Evolutionary conservation across 2,113 vertebrate species (phyloP).

Genomic region (Upupa epops): DNA sequence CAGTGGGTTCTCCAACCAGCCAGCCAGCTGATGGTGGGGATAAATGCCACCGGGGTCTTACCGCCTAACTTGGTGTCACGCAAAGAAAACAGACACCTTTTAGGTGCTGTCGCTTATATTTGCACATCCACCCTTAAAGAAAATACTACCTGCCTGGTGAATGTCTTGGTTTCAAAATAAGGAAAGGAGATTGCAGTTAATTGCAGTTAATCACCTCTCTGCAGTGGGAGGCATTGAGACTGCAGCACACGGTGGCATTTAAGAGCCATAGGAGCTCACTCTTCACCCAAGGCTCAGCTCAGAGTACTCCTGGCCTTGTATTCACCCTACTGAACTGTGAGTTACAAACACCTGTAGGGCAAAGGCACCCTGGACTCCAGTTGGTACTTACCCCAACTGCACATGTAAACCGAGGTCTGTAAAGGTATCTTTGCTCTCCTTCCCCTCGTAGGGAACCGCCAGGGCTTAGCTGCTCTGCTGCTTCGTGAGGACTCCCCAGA

Average conservation of each 20-base stretch:
- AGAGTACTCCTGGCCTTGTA: not conserved
- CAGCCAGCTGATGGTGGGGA: not conserved
- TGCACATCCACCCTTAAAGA: not conserved
- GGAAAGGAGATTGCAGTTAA: not conserved
- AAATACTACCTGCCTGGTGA: not conserved
- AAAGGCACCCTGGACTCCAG: not conserved
- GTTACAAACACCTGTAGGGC: not conserved
- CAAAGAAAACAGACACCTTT: not conserved
- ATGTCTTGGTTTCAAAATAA: not conserved
- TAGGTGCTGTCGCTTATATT: not conserved
- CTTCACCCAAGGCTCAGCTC: not conserved
- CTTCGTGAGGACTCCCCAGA: not conserved
- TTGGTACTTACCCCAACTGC: not conserved
- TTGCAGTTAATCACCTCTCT: too few relatives aligned
- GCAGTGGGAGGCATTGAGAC: not conserved
- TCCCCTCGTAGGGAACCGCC: not conserved
- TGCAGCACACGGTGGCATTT: not conserved
- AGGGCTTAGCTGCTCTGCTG: not conserved
- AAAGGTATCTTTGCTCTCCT: not conserved
- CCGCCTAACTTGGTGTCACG: not conserved
- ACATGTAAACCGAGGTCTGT: accelerated
- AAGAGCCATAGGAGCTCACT: not conserved
- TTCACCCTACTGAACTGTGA: not conserved
- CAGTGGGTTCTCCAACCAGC: not conserved
- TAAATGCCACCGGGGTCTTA: not conserved